Base-by-base conservation (phyloP, 1,140 invertebrate genomes). In the Ericerus pela region DNA sequence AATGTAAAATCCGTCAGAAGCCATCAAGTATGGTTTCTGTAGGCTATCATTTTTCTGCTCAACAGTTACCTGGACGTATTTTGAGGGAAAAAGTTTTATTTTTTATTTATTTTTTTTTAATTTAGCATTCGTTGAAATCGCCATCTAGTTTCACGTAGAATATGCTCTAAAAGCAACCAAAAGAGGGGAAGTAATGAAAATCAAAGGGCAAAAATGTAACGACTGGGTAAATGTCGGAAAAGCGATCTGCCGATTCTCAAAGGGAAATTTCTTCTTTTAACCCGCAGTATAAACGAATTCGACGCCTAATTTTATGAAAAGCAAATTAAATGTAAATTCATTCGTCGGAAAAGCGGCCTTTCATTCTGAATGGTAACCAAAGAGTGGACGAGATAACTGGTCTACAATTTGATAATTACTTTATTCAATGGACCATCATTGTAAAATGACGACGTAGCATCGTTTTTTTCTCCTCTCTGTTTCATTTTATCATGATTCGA, bases 261-360 rank as follows among this genome's bases (percentile, higher is more conserved):
- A 47, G 20, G 20, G 16, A 47, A n/a, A n/a, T n/a, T n/a, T n/a
- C n/a, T n/a, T n/a, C n/a, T n/a, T n/a, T n/a, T n/a, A n/a, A 47
- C 16, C 41, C 12, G 41, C 26, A 47, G 22, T 47, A 16, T 47
- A 24, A 24, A 47, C 41, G 14, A 47, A 47, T 18, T 47, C 41
- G 41, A 24, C 41, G 26, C 20, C 41, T 47, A 47, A 47, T 47
- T 47, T 47, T 14, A 47, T 47, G 41, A 22, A 47, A 47, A 47
- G 41, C 41, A 47, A 47, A 47, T 47, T 47, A 47, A 47, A 47
- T 47, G 41, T 24, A 47, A 47, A 16, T 47, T 24, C 41, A 47
- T 47, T 47, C 41, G 26, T 24, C 41, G 41, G 41, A 47, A 47
- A 47, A 47, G 41, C 41, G 41, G 41, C 41, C 26, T 24, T 47